A percentile compares a stretch with the other conserved stretches of the same genome.
These are phyloP conservation scores for Eira barbara DNA, from an alignment of 2,113 vertebrate species.

Conservation along the genomic window DNA sequence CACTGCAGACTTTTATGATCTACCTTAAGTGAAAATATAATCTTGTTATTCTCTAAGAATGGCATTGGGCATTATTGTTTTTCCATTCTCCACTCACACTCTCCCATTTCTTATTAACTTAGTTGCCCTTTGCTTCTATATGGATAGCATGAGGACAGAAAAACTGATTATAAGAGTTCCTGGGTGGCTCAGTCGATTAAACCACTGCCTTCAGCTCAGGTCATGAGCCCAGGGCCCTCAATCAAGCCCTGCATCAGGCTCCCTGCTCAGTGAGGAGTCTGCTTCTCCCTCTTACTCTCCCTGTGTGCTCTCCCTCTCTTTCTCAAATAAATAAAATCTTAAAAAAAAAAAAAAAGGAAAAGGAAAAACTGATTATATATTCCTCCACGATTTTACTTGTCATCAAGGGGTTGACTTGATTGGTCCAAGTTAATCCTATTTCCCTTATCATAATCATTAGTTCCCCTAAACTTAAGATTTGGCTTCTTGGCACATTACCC, in stretches of 20 bases:
- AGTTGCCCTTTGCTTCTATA: background rate
- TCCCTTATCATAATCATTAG: background rate
- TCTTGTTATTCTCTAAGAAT: background rate
- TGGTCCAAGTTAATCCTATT: background rate
- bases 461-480: background rate
- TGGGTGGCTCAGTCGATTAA: no score
- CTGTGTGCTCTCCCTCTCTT: no score
- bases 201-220: no score
- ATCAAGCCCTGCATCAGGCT: no score
- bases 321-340: no score
- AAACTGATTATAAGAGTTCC: background rate
- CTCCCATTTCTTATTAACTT: background rate
- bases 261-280: no score
- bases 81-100: background rate
- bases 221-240: no score
- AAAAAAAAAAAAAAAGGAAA: no score
- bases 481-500: background rate
- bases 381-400: background rate
- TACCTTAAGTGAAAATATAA: background rate
- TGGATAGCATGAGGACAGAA: background rate
- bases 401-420: background rate
- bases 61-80: background rate
- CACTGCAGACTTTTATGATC: background rate
- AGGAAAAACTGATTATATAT: background rate
- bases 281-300: no score